Evolutionary conservation across 2,888 invertebrate genomes (phyloP).

Genomic region (Himalopsyche tibetana): DNA sequence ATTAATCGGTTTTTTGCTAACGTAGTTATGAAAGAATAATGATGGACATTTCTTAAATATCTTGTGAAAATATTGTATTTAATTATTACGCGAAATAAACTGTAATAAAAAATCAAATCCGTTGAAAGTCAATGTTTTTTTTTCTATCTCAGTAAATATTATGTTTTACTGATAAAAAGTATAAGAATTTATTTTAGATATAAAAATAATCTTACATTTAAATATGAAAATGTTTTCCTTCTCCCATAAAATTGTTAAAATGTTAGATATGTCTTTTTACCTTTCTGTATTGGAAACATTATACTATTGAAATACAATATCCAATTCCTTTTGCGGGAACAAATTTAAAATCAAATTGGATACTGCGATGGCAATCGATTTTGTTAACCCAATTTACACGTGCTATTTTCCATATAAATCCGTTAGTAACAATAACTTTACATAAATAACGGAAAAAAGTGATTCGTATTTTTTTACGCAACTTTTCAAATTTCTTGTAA

Average conservation of each 20-base stretch:
- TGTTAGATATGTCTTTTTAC: background rate
- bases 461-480: background rate
- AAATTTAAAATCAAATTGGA: slow-evolving; percentile 29
- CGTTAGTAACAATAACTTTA: slow-evolving; percentile 10
- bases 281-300: background rate
- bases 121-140: too few species aligned
- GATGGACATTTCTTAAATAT: too few species aligned
- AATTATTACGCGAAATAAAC: too few species aligned
- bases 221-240: too few species aligned
- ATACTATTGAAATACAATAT: slow-evolving; percentile 29
- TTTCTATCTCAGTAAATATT: too few species aligned
- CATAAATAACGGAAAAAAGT: background rate
- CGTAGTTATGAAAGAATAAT: too few species aligned
- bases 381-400: slow-evolving; percentile 21
- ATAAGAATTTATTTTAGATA: too few species aligned
- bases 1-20: too few species aligned
- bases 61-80: too few species aligned
- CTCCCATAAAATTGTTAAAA: background rate
- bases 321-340: background rate
- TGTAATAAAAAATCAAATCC: too few species aligned
- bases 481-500: background rate
- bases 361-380: background rate
- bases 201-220: too few species aligned
- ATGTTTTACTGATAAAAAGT: too few species aligned
- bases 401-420: slow-evolving; percentile 5